Percentiles rank a stretch among this genome's conserved stretches.
These are phyloP conservation scores for Rhabdornis inornatus DNA, from an alignment of 2,113 vertebrate genomes.

Conservation along the genomic window DNA sequence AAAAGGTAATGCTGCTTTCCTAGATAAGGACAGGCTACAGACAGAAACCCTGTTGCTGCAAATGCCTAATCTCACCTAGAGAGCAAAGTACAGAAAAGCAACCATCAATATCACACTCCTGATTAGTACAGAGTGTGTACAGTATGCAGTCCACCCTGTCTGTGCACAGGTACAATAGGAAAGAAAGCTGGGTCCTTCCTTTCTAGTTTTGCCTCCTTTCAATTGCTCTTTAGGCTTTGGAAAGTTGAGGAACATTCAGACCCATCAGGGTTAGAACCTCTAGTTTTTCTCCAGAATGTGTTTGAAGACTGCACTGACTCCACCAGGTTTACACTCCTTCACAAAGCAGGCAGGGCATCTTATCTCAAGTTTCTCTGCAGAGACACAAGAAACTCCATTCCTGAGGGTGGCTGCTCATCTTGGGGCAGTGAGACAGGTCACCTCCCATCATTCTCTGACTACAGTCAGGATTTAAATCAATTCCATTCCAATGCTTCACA, in stretches of 20 bases:
- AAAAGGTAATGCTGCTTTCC: not conserved
- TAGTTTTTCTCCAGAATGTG: not conserved
- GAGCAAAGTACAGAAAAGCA: conserved; percentile 25
- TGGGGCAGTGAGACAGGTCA: not conserved
- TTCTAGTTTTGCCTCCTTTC: not conserved
- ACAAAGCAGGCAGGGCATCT: not conserved
- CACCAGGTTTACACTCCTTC: not conserved
- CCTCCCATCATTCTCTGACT: not conserved
- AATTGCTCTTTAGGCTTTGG: not conserved
- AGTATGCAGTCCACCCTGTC: rapidly evolving
- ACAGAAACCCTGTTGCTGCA: not conserved
- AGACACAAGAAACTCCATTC: not conserved
- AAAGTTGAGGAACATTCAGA: not conserved
- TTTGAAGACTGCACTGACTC: not conserved
- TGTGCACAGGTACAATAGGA: rapidly evolving
- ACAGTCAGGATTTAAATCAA: not conserved
- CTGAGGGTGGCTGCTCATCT: not conserved
- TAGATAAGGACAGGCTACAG: not conserved
- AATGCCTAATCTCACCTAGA: not conserved
- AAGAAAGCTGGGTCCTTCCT: not conserved
- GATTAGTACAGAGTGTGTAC: rapidly evolving
- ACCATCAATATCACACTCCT: not conserved
- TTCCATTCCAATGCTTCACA: not conserved
- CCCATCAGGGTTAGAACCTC: not conserved
- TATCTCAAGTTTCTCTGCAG: not conserved